These are phyloP conservation scores for Carapus acus DNA, from an alignment of 2,797 vertebrate genomes.

Conservation along the genomic window DNA sequence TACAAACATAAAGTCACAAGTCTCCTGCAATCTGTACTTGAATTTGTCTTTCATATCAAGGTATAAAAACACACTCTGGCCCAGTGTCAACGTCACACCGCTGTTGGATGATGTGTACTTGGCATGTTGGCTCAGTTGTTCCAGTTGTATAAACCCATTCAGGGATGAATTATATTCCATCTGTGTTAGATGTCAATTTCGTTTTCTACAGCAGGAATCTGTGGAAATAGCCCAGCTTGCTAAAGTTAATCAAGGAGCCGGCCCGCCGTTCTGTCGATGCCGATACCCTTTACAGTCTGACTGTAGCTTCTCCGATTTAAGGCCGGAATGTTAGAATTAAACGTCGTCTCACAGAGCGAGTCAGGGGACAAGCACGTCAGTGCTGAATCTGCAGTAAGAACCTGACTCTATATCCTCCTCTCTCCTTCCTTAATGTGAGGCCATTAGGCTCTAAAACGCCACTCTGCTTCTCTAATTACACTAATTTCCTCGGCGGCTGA, in stretches of 20 bases:
- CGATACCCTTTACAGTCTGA: slow-evolving; percentile 21
- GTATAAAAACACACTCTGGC: too few relatives aligned
- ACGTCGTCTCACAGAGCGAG: slow-evolving; percentile 23
- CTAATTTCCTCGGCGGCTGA: slow-evolving; percentile 36
- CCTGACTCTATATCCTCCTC: slow-evolving; percentile 16
- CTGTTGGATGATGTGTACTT: too few relatives aligned
- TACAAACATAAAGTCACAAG: too few relatives aligned
- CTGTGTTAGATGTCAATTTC: slow-evolving; percentile 5
- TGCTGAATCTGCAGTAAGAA: slow-evolving; percentile 1
- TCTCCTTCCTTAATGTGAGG: slow-evolving; percentile 20
- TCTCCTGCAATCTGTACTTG: too few relatives aligned
- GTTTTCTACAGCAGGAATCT: not conserved
- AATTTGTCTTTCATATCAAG: too few relatives aligned
- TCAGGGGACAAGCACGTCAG: slow-evolving; percentile 19
- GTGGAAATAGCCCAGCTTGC: slow-evolving; percentile 14
- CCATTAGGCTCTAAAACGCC: slow-evolving; percentile 22
- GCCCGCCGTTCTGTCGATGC: slow-evolving; percentile 3
- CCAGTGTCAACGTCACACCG: too few relatives aligned
- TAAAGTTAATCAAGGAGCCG: slow-evolving; percentile 5
- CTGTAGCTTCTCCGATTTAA: slow-evolving; percentile 18
- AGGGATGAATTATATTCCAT: slow-evolving; percentile 8
- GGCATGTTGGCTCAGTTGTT: too few relatives aligned
- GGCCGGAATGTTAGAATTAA: slow-evolving; percentile 14
- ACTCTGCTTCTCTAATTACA: slow-evolving; percentile 42
- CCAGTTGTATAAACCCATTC: not conserved